Evolutionary conservation across 2,797 vertebrate genomes (phyloP), one percentile per base, ranked within the genome.

Genomic region (Notamacropus eugenii): DNA sequence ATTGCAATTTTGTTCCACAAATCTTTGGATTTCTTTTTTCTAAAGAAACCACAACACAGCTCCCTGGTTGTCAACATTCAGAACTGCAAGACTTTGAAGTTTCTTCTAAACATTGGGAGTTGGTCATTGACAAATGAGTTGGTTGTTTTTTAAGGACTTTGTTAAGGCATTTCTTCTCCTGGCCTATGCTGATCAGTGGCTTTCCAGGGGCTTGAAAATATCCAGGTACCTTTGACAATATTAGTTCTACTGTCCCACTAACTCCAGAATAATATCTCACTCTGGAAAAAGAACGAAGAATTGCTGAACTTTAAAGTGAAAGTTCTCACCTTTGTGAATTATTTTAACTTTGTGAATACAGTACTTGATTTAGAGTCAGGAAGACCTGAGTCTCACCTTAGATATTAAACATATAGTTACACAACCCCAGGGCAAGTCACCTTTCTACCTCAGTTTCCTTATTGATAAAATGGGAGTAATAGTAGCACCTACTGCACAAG

Each of bases 181-280:
- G 94, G 95, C 28, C 31, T 93, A 93, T 94, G 74, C 28, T 94
- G 27, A 93, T 95, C 91, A 93, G 31, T 93, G 93, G 9, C 9
- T 93, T 34, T 96, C 90, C 40, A 46, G 58, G 54, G 59, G 62
- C 97, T 96, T 97, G 46, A 94, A 96, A 93, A 94, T 94, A 95
- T n/a, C 40, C 74, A 87, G 40, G 74, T 87, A 87, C 40, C 24
- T 87, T 50, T 87, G 74, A 50, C 27, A 87, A 50, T 9, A 27
- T 87, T 16, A 50, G 40, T 46, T 50, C 40, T 50, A 24, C 22
- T 87, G 1, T 34, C 67, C n/a, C 40, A 82, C 24, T 40, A 46
- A 10, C n/a, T 82, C n/a, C 0, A 10, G 67, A 46, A 24, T 4
- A 3, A 27, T 87, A 3, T 22, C 22, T 87, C 92, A 10, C 54